These are phyloP conservation scores for Aphidius colemani DNA, from an alignment of 2,888 invertebrate species.

Conservation along the genomic window DNA sequence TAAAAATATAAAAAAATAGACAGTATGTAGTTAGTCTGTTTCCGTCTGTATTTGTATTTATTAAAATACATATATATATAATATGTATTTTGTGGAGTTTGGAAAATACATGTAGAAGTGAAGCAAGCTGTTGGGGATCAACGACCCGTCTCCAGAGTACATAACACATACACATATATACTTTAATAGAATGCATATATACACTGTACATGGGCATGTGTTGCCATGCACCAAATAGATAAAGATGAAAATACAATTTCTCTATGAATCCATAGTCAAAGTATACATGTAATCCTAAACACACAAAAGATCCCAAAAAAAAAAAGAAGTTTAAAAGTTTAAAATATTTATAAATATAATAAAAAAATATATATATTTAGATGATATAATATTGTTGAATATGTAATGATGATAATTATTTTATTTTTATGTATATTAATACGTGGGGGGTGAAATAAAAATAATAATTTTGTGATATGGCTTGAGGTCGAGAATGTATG, in stretches of 20 bases:
- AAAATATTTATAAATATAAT: conserved; percentile 9
- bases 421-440: too few relatives aligned
- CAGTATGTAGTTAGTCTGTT: too few relatives aligned
- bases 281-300: not conserved
- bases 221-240: conserved; percentile 12
- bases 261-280: conserved; percentile 45
- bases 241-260: conserved; percentile 40
- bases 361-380: too few relatives aligned
- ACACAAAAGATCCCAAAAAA: too few relatives aligned
- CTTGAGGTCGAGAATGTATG: conserved; percentile 31
- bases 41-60: too few relatives aligned
- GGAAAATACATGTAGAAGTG: conserved; percentile 44
- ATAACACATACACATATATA: conserved; percentile 28
- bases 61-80: conserved; percentile 19
- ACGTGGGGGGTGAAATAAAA: too few relatives aligned
- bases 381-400: too few relatives aligned
- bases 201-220: conserved; percentile 19
- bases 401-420: too few relatives aligned
- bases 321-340: too few relatives aligned
- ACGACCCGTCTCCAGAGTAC: conserved; percentile 54
- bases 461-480: not conserved
- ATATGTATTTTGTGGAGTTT: conserved; percentile 52
- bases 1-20: too few relatives aligned
- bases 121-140: conserved; percentile 51
- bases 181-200: not conserved